Percentiles rank a stretch among this genome's conserved stretches.
phyloP scores from a whole-genome alignment of 2,888 invertebrate genomes.

The Coremacera marginata region DNA sequence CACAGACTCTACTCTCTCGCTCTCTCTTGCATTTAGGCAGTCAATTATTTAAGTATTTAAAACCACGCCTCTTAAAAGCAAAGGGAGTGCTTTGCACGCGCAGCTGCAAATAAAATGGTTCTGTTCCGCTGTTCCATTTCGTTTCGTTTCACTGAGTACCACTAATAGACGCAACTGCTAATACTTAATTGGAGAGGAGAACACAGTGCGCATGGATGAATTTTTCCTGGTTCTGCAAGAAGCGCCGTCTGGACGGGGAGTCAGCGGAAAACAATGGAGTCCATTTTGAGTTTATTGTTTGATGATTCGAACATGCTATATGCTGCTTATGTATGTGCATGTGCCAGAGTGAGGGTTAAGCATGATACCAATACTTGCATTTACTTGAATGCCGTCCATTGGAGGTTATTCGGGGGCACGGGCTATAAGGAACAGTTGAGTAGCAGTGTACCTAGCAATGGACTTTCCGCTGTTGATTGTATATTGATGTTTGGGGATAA shows the following conservation, averaged over 20 bases:
- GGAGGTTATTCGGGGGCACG: not conserved
- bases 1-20: not conserved
- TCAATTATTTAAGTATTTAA: not conserved
- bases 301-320: constrained; percentile 69
- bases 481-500: constrained; percentile 10
- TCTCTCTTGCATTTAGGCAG: not conserved
- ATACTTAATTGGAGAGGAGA: constrained; percentile 6
- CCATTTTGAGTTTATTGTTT: constrained; percentile 70
- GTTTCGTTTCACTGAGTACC: not conserved
- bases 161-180: not conserved
- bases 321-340: constrained; percentile 38
- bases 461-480: constrained; percentile 21
- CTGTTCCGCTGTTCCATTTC: not conserved
- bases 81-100: not conserved
- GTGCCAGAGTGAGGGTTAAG: constrained; percentile 4
- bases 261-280: constrained; percentile 66
- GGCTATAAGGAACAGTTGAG: not conserved
- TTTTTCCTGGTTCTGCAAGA: not conserved
- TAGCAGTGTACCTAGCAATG: constrained; percentile 6
- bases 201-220: constrained; percentile 21
- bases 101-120: constrained; percentile 26
- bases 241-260: constrained; percentile 9
- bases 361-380: constrained; percentile 16
- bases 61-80: constrained; percentile 1
- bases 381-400: not conserved